Base-by-base conservation (phyloP, 1,140 invertebrate species). In the Reticulitermes speratus region DNA sequence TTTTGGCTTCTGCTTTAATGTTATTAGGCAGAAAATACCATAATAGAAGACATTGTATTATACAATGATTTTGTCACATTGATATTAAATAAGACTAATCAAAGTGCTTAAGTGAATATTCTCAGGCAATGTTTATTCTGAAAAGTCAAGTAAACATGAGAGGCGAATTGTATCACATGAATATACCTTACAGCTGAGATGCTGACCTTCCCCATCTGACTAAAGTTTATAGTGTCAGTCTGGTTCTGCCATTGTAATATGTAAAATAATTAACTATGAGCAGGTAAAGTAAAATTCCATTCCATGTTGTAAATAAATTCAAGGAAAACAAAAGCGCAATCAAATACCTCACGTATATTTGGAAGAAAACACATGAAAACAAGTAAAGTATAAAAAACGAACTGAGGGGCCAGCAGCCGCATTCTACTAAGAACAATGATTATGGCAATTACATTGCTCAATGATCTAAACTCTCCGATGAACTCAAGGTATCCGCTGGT, bases 381-480 rank as follows among this genome's bases (percentile, higher is more conserved):
- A 75, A 75, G 25, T 19, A 55, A 55, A 21, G 52, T 21, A 55
- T 21, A n/a, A 75, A 30, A 75, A 75, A 75, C 65, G 2, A 75
- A 75, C 25, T 75, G 65, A 25, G 65, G 25, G 9, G 9, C n/a
- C 23, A 52, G 52, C 83, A 84, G 83, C 83, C 3, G 55, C 45
- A 84, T 45, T 84, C 83, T 84, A 84, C 83, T 45, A 16, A 52
- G 45, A 25, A 84, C 48, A 84, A 52, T 25, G 16, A 82, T 48
- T 83, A 86, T 45, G 81, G 38, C 55, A 86, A 86, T 86, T 86
- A 86, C 85, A 86, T 83, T 9, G 69, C 45, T 86, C 65, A 81
- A 82, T 44, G 45, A 32, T 86, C 45, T 86, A 82, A 75, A 82
- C 45, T 82, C 75, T 86, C 44, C 75, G 55, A 32, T 45, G 59